Evolutionary conservation across 2,888 invertebrate genomes (phyloP).

Genomic region (Plagodis pulveraria): DNA sequence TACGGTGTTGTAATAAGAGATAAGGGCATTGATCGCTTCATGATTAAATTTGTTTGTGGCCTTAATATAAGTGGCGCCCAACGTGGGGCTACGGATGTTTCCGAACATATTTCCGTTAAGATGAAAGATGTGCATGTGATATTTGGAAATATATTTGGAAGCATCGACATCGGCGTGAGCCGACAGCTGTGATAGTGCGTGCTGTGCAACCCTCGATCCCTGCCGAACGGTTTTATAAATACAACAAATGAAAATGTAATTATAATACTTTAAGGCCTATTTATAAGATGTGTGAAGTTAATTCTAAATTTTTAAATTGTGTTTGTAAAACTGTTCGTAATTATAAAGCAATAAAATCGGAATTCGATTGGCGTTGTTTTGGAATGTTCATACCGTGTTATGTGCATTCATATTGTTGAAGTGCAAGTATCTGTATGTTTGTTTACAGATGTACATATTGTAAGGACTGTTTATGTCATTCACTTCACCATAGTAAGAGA

Average conservation of each 20-base stretch:
- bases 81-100: conserved; percentile 62
- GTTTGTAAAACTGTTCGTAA: conserved; percentile 56
- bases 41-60: conserved; percentile 80
- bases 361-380: conserved; percentile 6
- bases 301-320: conserved; percentile 55
- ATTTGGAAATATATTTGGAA: conserved; percentile 46
- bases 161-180: conserved; percentile 56
- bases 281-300: conserved; percentile 59
- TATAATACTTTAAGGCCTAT: conserved; percentile 65
- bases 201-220: conserved; percentile 75
- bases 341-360: conserved; percentile 20
- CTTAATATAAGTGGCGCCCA: conserved; percentile 77
- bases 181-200: conserved; percentile 81
- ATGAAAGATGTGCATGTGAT: conserved; percentile 16
- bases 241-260: conserved; percentile 47
- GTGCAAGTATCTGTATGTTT: neutral
- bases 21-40: conserved; percentile 63
- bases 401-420: conserved; percentile 3
- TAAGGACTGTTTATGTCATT: too few species aligned
- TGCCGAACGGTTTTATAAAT: conserved; percentile 55
- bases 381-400: conserved; percentile 13
- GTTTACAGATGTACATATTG: conserved; percentile 4
- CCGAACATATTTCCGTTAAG: conserved; percentile 43
- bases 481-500: too few species aligned
- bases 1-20: conserved; percentile 60